Conservation (phyloP, 2,888 invertebrate species). For the Odiellus spinosus region DNA sequence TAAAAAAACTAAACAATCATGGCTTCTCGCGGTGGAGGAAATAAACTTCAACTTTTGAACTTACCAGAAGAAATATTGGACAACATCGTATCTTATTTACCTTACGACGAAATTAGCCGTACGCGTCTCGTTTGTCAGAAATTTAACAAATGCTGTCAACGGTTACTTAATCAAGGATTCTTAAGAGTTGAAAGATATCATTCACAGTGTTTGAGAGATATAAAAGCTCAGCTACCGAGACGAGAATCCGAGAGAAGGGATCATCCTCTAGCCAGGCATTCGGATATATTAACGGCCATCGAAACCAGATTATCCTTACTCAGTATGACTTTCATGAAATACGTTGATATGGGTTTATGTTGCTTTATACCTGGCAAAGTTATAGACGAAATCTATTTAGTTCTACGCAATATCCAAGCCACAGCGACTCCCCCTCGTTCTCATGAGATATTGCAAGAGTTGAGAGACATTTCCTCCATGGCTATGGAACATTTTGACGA, state of each 20-base stretch:
- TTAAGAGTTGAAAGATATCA: constrained; percentile 61
- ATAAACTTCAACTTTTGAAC: background rate
- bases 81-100: constrained; percentile 12
- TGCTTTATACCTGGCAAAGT: constrained; percentile 90
- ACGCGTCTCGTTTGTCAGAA: constrained; percentile 43
- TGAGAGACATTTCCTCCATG: constrained; percentile 83
- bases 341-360: constrained; percentile 62
- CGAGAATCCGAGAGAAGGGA: constrained; percentile 71
- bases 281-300: constrained; percentile 71
- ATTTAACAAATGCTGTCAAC: constrained; percentile 58
- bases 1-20: too few relatives aligned
- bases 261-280: constrained; percentile 71
- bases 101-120: constrained; percentile 16
- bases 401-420: constrained; percentile 51
- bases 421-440: constrained; percentile 50
- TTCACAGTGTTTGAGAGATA: constrained; percentile 51
- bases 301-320: constrained; percentile 83
- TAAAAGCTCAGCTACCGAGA: constrained; percentile 65
- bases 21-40: background rate
- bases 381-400: constrained; percentile 67
- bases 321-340: constrained; percentile 80
- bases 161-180: constrained; percentile 65
- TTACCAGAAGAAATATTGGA: constrained; percentile 16
- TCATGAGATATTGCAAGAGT: constrained; percentile 69
- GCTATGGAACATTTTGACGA: constrained; percentile 94